Base-by-base conservation (phyloP, 2,888 invertebrate species). In the Fissipunctia ypsillon region DNA sequence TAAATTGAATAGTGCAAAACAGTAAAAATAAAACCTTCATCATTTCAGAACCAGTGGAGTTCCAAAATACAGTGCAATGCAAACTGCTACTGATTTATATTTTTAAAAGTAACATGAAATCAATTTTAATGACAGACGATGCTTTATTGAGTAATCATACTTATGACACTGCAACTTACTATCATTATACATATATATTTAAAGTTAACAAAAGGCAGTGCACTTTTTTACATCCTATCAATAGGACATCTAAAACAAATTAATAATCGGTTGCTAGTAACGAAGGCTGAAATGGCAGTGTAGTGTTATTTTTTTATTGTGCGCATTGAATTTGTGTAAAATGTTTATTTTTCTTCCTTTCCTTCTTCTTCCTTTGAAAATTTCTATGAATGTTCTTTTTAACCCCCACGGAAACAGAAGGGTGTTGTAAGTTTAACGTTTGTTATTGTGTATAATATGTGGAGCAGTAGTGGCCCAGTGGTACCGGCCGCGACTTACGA, bases 101-200 rank as follows among this genome's bases (percentile, higher is more conserved):
- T 60, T 45, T 1, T 0, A 54, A 54, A 28, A 35, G 12, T 31
- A 43, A 71, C 10, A n/a, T 28, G 31, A 41, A 70, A 41, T 25
- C n/a, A 12, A 71, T 78, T 54, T 54, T 69, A 61, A 71, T 48
- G 78, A 48, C 19, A 48, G 16, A n/a, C 6, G 12, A 48, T 38
- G 2, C 10, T 31, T 45, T 38, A 41, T 76, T 45, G 54, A 43
- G 79, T 61, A 48, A 61, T 75, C 52, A 75, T 60, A 78, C 45
- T 78, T 38, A 75, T 54, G 38, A 4, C 59, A 70, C 14, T 71
- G 79, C 60, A 71, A 71, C 56, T 48, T 35, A 35, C 35, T n/a
- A 56, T 50, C 10, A 43, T 50, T 61, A 71, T 50, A 69, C 4
- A 50, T 61, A 41, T 43, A 59, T 59, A 35, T 12, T 43, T 14